Evolutionary conservation across 2,888 invertebrate species (phyloP), one percentile per base, ranked within the genome.

Genomic region (Polyommatus icarus): DNA sequence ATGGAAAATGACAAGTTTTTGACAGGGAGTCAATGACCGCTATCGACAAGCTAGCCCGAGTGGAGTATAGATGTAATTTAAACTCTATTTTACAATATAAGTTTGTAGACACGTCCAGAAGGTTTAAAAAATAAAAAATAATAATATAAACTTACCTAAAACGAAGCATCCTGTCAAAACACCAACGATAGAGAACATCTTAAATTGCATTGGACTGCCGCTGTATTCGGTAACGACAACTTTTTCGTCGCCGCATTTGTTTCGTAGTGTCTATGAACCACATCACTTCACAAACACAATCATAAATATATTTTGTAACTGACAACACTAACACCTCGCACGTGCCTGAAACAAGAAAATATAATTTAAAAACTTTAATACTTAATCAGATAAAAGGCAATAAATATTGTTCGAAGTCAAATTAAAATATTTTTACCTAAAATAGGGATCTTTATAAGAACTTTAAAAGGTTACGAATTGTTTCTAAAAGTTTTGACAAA

Each of bases 171-270:
- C 81, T 80, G 80, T 71, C 59, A 83, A 71, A 71, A 83, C 78
- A 77, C 79, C 80, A 78, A 80, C 77, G 57, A 79, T 46, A 59
- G 77, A 67, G 80, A 85, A 84, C 90, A 91, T 91, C 83, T 81
- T 89, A 80, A 82, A 79, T 71, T 71, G 81, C 89, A 91, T 87
- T 89, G 87, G 82, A 86, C 85, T 79, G 84, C 84, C 80, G 86
- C 67, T 76, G 79, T 78, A 71, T 77, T 79, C 76, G 78, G 79
- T 75, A 75, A 72, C 77, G 76, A 67, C 80, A 80, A 73, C 73
- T 83, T 87, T 87, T 88, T 80, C 87, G 91, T 82, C 92, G 93
- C 93, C 87, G 91, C 92, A 93, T 93, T 91, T 87, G 91, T 89
- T 83, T 84, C 50, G 83, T 81, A 72, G 84, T 84, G 85, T 80